Conservation (phyloP, 2,113 vertebrate species). For the Xenopus laevis region DNA sequence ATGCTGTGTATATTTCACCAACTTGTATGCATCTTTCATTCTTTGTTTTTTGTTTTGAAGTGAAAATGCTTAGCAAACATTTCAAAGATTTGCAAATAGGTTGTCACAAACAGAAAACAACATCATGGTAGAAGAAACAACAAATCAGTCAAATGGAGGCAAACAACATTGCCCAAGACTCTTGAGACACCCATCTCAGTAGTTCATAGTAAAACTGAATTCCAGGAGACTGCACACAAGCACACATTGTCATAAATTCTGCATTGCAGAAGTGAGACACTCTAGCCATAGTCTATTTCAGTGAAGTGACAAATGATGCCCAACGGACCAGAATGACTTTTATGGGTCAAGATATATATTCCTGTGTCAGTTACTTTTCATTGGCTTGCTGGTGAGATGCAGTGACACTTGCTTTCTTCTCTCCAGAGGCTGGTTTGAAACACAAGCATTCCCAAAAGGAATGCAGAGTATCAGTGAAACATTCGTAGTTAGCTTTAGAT, state of each 20-base stretch:
- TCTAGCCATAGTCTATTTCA: constrained; percentile 61
- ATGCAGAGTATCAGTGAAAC: not conserved
- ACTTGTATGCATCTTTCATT: no score
- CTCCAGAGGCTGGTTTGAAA: constrained; percentile 55
- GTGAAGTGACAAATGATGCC: constrained; percentile 62
- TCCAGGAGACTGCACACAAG: constrained; percentile 27
- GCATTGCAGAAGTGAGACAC: constrained; percentile 50
- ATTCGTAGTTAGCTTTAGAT: not conserved
- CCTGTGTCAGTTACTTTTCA: constrained; percentile 69
- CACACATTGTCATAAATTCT: constrained; percentile 52
- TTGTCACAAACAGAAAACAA: constrained; percentile 3
- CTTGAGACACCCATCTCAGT: not conserved
- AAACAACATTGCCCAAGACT: not conserved
- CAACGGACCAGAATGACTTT: constrained; percentile 67
- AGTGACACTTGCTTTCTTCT: constrained; percentile 63
- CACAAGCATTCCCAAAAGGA: constrained; percentile 38
- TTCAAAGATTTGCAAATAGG: not conserved
- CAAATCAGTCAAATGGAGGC: constrained; percentile 5
- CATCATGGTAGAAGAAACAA: constrained; percentile 1
- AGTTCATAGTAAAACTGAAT: constrained; percentile 12
- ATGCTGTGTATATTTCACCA: no score
- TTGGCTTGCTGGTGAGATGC: constrained; percentile 61
- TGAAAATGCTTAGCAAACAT: not conserved
- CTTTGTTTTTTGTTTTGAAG: not conserved
- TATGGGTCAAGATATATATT: constrained; percentile 71